These are phyloP conservation scores for Caenorhabditis zanzibari DNA, from an alignment of 2,888 invertebrate genomes.

Conservation along the genomic window DNA sequence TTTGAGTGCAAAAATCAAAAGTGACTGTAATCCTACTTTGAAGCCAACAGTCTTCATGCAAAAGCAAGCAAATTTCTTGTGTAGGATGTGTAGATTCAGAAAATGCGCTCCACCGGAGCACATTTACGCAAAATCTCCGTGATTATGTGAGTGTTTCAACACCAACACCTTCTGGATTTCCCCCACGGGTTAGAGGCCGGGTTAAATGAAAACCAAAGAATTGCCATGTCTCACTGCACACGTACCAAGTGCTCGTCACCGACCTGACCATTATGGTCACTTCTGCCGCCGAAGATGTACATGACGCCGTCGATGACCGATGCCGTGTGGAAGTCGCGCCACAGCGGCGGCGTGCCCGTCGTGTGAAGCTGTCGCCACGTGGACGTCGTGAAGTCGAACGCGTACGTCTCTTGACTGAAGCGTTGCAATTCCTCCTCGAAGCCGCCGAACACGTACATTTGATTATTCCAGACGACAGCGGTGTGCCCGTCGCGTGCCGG, in stretches of 20 bases:
- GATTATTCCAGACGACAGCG: slow-evolving; percentile 86
- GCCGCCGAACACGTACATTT: slow-evolving; percentile 94
- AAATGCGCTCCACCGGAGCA: neutral
- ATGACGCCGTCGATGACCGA: slow-evolving; percentile 89
- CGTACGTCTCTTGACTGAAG: slow-evolving; percentile 90
- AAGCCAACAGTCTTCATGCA: slow-evolving; percentile 16
- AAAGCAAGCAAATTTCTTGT: neutral
- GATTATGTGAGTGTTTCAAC: neutral
- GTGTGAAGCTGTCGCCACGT: slow-evolving; percentile 86
- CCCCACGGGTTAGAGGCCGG: neutral
- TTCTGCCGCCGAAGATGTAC: slow-evolving; percentile 94
- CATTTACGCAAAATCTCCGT: neutral
- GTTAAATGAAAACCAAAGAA: slow-evolving; percentile 21
- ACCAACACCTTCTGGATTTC: slow-evolving; percentile 3
- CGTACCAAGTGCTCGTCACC: slow-evolving; percentile 68
- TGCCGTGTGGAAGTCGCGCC: slow-evolving; percentile 93
- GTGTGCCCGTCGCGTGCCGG: slow-evolving; percentile 94
- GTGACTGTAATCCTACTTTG: neutral
- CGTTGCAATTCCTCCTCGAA: slow-evolving; percentile 91
- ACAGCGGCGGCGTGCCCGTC: slow-evolving; percentile 86
- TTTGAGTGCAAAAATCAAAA: too few species aligned
- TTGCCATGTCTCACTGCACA: slow-evolving; percentile 61
- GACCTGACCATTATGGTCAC: slow-evolving; percentile 86
- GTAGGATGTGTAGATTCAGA: neutral
- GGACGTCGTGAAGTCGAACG: slow-evolving; percentile 88